A percentile compares a stretch with the other conserved stretches of the same genome.
Evolutionary conservation across 64 coral and sea anemone species (phyloP).

Genomic region (Montipora foliosa): DNA sequence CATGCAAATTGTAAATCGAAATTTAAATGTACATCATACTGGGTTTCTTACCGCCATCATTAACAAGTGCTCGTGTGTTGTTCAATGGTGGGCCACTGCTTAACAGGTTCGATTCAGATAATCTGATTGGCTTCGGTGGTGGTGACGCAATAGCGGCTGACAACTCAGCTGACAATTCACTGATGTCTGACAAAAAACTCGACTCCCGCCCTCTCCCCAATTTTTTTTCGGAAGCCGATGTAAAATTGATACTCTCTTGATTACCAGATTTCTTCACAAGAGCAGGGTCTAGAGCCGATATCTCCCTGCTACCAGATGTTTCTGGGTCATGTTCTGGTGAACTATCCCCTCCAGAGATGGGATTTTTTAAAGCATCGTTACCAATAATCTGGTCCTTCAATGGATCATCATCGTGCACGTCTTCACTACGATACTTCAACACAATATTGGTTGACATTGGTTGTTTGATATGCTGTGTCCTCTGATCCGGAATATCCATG

Average conservation of each 20-base stretch:
- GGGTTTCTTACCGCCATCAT: constrained; percentile 3
- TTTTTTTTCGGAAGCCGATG: not conserved
- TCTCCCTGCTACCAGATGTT: not conserved
- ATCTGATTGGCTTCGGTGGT: constrained; percentile 42
- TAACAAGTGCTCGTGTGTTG: not conserved
- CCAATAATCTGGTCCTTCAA: not conserved
- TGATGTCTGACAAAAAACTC: constrained; percentile 25
- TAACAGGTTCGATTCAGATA: constrained; percentile 33
- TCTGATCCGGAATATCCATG: constrained; percentile 41
- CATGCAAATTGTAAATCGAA: not conserved
- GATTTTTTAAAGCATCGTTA: not conserved
- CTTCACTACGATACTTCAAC: not conserved
- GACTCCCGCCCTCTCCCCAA: not conserved
- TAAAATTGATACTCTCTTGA: not conserved
- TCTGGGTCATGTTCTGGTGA: not conserved
- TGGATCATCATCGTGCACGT: no score
- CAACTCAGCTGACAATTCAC: constrained; percentile 40
- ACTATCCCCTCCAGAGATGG: not conserved
- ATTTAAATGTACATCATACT: not conserved
- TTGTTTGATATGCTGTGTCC: not conserved
- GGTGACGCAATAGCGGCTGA: constrained; percentile 55
- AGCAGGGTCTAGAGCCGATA: not conserved
- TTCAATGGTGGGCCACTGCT: not conserved
- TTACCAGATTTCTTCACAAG: not conserved
- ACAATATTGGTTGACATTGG: constrained; percentile 20